These are phyloP conservation scores for Henicopernis longicauda DNA, from an alignment of 2,113 vertebrate genomes.

Conservation along the genomic window DNA sequence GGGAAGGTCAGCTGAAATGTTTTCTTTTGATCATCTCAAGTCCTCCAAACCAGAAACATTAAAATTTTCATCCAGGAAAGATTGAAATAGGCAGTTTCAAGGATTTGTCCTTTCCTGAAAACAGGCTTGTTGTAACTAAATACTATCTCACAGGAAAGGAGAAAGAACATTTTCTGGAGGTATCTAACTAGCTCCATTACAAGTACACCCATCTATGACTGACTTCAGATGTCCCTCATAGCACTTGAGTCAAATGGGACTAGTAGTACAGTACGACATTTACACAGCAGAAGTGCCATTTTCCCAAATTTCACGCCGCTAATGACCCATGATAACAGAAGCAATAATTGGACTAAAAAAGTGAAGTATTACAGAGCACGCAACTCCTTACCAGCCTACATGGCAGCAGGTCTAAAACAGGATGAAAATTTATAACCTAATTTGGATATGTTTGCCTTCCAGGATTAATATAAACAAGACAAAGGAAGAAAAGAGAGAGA, in stretches of 20 bases:
- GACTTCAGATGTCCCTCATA: not conserved
- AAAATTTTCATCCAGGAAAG: not conserved
- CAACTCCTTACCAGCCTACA: not conserved
- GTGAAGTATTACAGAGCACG: not conserved
- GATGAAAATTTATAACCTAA: not conserved
- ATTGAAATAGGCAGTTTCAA: not conserved
- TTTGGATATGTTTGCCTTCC: not conserved
- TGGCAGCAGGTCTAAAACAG: not conserved
- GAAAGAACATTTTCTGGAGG: not conserved
- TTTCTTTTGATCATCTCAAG: not conserved
- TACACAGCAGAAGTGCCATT: not conserved
- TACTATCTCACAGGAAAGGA: not conserved
- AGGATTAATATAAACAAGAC: not conserved
- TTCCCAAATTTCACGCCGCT: not conserved
- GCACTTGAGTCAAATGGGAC: not conserved
- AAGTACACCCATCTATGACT: accelerated
- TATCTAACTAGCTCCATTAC: not conserved
- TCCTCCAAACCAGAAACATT: not conserved
- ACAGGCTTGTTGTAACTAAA: not conserved
- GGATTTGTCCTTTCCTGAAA: not conserved
- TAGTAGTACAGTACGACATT: too few species aligned
- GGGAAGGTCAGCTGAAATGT: not conserved
- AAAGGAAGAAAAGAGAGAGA: not conserved
- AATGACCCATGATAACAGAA: not conserved
- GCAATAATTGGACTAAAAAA: not conserved